These are phyloP conservation scores for Pseudococcus longispinus DNA, from an alignment of 2,888 invertebrate genomes.

Conservation along the genomic window DNA sequence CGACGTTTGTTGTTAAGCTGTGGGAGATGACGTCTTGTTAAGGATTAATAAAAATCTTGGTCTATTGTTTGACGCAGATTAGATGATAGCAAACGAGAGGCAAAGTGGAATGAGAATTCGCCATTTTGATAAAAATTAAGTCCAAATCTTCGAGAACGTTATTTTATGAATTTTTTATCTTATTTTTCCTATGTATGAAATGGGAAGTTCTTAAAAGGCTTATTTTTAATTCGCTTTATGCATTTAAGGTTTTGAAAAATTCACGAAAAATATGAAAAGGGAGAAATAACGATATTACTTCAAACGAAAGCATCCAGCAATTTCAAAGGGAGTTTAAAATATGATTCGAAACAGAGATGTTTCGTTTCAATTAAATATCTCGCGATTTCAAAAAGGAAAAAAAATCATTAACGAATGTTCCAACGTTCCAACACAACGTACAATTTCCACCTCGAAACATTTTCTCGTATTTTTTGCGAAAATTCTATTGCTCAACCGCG, in stretches of 20 bases:
- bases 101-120: background rate
- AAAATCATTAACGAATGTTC: background rate
- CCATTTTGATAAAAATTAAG: background rate
- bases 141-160: background rate
- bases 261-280: background rate
- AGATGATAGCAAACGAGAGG: background rate
- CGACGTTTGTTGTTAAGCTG: background rate
- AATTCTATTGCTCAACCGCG: background rate
- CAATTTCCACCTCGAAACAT: background rate
- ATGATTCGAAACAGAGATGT: background rate
- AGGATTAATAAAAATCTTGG: background rate
- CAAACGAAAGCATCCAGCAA: background rate
- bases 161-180: background rate
- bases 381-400: background rate
- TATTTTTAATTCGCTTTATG: slow-evolving; percentile 16
- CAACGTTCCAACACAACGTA: background rate
- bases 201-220: background rate
- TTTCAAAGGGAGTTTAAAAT: background rate
- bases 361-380: slow-evolving; percentile 21
- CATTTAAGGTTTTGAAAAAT: slow-evolving; percentile 5
- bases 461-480: background rate
- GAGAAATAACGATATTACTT: slow-evolving; percentile 17
- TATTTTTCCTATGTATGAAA: background rate
- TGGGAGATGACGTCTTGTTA: background rate
- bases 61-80: background rate